Evolutionary conservation across 2,888 invertebrate genomes (phyloP), one percentile per base, ranked within the genome.

Genomic region (Hyposoter didymator): DNA sequence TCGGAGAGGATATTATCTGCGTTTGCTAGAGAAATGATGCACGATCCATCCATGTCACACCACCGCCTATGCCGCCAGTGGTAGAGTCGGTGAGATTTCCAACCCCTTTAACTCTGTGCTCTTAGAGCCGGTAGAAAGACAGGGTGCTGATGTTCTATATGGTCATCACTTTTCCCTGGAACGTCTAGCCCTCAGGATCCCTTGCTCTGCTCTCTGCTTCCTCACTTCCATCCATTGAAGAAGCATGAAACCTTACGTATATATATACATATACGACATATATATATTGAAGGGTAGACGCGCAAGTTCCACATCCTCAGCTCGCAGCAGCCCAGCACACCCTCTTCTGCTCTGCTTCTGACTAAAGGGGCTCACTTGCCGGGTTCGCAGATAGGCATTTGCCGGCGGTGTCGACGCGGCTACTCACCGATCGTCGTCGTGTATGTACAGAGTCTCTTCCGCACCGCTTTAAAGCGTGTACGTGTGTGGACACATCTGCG

Each of bases 11-110:
- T 88, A 87, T 87, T 88, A 85, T 89, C 87, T 89, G 85, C 89
- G 89, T 90, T 90, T 88, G 89, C 87, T 89, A 64, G 88, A 89
- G 90, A 87, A 90, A 91, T 92, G 92, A 92, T 91, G 91, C 91
- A 91, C 89, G 91, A 91, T 92, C 90, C 87, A 89, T 90, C 89
- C 89, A 90, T 90, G 91, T 86, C 89, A 90, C 87, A 64, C 22
- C 87, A 64, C 22, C 43, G 17, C 35, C 22, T 12, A 22, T 17
- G 6, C 59, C 7, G 55, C 22, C 14, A 89, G 87, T 90, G 84
- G 87, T 35, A 5, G n/a, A 32, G 59, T 10, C n/a, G 64, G 19
- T 89, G 89, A 91, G 90, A 91, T 91, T 92, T 89, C 89, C 91
- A 89, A 90, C 89, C 90, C 90, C 90, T 91, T 90, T 89, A 84